phyloP scores from a whole-genome alignment of 2,888 invertebrate genomes.

The Sisyra nigra region DNA sequence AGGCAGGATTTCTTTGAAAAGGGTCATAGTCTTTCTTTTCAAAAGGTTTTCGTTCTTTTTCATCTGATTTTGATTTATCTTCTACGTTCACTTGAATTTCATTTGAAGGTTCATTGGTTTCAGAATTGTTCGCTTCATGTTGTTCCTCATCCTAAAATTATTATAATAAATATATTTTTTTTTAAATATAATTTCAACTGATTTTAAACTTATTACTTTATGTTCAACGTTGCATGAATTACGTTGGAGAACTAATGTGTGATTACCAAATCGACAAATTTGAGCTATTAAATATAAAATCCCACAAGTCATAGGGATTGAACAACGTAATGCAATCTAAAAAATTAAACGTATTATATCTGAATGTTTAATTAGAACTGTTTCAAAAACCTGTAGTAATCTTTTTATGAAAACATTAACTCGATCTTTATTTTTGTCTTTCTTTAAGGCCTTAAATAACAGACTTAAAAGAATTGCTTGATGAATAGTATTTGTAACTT shows the following conservation, averaged over 20 bases:
- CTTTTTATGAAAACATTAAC: conserved; percentile 76
- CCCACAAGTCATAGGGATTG: conserved; percentile 67
- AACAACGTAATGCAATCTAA: conserved; percentile 48
- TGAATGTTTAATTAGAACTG: too few relatives aligned
- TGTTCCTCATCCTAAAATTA: not conserved
- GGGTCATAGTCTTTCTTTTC: conserved; percentile 42
- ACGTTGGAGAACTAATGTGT: not conserved
- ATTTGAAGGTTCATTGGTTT: conserved; percentile 9
- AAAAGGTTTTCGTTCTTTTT: conserved; percentile 20
- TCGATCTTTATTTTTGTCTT: conserved; percentile 54
- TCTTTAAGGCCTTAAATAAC: conserved; percentile 67
- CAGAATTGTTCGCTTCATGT: not conserved
- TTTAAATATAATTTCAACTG: too few relatives aligned
- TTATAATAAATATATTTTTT: conserved; percentile 1
- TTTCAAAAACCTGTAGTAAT: conserved; percentile 43
- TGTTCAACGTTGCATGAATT: too few relatives aligned
- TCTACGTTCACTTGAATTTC: not conserved
- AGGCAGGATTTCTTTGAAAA: conserved; percentile 65
- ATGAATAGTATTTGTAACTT: conserved; percentile 48
- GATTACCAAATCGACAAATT: conserved; percentile 18
- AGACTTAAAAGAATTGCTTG: conserved; percentile 74
- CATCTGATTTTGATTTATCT: conserved; percentile 21
- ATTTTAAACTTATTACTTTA: too few relatives aligned
- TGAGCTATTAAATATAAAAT: conserved; percentile 67
- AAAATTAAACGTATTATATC: conserved; percentile 13